phyloP scores from a whole-genome alignment of 1,140 invertebrate genomes.

The Babylonia areolata region DNA sequence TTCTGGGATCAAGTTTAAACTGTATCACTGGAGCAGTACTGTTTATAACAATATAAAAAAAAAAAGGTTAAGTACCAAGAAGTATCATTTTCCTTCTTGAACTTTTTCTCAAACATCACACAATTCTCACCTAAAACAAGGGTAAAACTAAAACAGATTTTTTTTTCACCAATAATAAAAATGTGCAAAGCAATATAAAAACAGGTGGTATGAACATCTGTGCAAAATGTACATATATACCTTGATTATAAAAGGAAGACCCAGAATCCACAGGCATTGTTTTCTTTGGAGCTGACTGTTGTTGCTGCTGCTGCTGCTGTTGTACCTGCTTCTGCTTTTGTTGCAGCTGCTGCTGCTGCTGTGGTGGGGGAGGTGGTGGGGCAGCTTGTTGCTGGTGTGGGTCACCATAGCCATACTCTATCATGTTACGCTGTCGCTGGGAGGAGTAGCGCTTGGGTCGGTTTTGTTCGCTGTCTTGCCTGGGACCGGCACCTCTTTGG shows the following conservation, averaged over 20 bases:
- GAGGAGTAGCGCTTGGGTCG: conserved; percentile 87
- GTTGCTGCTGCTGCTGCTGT: conserved; percentile 12
- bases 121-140: too few relatives aligned
- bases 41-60: too few relatives aligned
- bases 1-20: too few relatives aligned
- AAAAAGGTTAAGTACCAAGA: too few relatives aligned
- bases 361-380: neutral
- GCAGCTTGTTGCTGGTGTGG: conserved; percentile 27
- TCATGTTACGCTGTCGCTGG: conserved; percentile 81
- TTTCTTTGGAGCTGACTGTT: conserved; percentile 5
- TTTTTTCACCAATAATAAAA: too few relatives aligned
- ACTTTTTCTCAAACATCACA: too few relatives aligned
- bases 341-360: conserved; percentile 6
- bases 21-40: too few relatives aligned
- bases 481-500: conserved; percentile 5
- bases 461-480: conserved; percentile 60
- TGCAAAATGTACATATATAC: conserved; percentile 38
- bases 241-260: conserved; percentile 54
- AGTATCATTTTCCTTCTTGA: too few relatives aligned
- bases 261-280: conserved; percentile 43
- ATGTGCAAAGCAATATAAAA: too few relatives aligned
- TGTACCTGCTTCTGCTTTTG: conserved; percentile 18
- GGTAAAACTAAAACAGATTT: too few relatives aligned
- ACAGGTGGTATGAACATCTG: too few relatives aligned
- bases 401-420: conserved; percentile 57